Conservation (phyloP, 2,888 invertebrate genomes). For the Phaedon cochleariae region DNA sequence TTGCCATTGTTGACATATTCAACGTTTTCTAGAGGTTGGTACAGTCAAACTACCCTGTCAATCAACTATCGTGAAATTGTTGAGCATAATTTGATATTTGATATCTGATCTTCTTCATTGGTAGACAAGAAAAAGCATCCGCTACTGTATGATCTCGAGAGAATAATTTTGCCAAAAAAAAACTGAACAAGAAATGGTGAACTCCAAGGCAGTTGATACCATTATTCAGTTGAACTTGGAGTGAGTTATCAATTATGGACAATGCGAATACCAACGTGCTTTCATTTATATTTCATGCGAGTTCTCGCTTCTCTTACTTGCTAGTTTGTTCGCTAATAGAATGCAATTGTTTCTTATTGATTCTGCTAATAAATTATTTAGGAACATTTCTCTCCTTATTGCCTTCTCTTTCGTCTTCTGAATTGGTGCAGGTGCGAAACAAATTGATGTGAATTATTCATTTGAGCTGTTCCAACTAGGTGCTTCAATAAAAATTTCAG, state of each 20-base stretch:
- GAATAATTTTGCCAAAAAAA: background rate
- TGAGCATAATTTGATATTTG: too few relatives aligned
- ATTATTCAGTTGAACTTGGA: conserved; percentile 23
- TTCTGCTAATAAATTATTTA: conserved; percentile 43
- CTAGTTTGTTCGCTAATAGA: conserved; percentile 43
- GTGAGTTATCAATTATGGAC: conserved; percentile 43
- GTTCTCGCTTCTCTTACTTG: conserved; percentile 44
- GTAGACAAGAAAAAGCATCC: too few relatives aligned
- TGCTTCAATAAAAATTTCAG: background rate
- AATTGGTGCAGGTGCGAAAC: conserved; percentile 32
- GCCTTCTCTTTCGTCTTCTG: conserved; percentile 27
- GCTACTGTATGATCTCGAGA: background rate
- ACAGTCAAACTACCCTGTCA: too few relatives aligned
- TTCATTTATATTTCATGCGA: conserved; percentile 48
- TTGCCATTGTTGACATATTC: too few relatives aligned
- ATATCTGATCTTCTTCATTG: too few relatives aligned
- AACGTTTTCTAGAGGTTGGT: too few relatives aligned
- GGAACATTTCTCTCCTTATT: conserved; percentile 29
- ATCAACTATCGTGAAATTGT: too few relatives aligned
- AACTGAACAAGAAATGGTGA: background rate
- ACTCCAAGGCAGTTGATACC: background rate
- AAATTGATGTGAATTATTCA: background rate
- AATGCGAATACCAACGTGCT: conserved; percentile 44
- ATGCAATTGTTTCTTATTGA: conserved; percentile 49
- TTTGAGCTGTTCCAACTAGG: background rate